phyloP scores from a whole-genome alignment of 1,140 invertebrate genomes.

The Drosophila sucinea region DNA sequence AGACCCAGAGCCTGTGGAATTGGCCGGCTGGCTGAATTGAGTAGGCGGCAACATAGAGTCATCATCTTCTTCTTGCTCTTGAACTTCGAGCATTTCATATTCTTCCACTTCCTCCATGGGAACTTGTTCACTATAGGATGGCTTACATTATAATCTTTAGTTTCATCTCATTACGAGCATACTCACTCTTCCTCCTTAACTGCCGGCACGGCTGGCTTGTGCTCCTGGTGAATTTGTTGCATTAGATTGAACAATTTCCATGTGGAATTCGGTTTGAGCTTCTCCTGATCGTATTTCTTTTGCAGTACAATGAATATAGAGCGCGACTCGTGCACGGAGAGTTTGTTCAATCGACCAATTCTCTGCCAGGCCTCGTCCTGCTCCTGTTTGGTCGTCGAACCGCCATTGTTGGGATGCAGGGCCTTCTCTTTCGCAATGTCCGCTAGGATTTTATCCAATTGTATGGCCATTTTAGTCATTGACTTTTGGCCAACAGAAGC shows the following conservation, averaged over 20 bases:
- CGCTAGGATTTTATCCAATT: slow-evolving; percentile 76
- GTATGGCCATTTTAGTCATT: slow-evolving; percentile 77
- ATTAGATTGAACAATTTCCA: slow-evolving; percentile 78
- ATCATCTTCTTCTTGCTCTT: slow-evolving; percentile 73
- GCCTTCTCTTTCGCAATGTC: slow-evolving; percentile 76
- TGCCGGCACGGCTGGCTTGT: slow-evolving; percentile 29
- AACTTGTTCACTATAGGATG: slow-evolving; percentile 43
- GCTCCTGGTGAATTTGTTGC: slow-evolving; percentile 76
- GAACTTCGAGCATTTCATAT: slow-evolving; percentile 79
- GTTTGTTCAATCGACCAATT: slow-evolving; percentile 75
- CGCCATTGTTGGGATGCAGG: slow-evolving; percentile 74
- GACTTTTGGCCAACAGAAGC: slow-evolving; percentile 53
- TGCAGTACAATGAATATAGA: slow-evolving; percentile 80
- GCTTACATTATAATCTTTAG: background rate
- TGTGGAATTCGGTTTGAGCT: slow-evolving; percentile 64
- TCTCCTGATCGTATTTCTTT: slow-evolving; percentile 80
- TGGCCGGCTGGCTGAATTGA: slow-evolving; percentile 42
- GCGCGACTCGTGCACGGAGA: slow-evolving; percentile 77
- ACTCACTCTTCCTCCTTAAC: slow-evolving; percentile 72
- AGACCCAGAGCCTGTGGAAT: slow-evolving; percentile 62
- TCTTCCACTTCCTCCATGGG: slow-evolving; percentile 77
- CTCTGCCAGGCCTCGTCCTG: slow-evolving; percentile 77
- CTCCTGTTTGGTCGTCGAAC: slow-evolving; percentile 63
- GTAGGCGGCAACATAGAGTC: slow-evolving; percentile 22
- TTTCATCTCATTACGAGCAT: background rate